Conservation (phyloP, 2,113 vertebrate genomes). For the Nibea albiflora region DNA sequence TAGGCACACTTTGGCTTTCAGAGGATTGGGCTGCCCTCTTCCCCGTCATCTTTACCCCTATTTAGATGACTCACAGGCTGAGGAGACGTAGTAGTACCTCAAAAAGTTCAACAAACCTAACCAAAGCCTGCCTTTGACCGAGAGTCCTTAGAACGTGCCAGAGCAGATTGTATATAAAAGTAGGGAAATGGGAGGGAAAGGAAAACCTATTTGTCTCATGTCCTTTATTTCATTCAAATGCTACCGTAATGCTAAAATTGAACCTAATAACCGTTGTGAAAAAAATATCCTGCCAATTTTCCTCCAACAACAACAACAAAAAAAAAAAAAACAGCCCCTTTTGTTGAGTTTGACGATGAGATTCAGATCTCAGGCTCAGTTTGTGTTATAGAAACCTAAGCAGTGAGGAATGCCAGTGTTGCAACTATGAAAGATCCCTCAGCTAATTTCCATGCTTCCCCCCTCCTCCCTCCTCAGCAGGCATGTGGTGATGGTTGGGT, state of each 20-base stretch:
- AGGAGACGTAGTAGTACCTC: slow-evolving; percentile 45
- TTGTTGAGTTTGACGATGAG: slow-evolving; percentile 18
- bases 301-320: slow-evolving; percentile 28
- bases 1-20: slow-evolving; percentile 54
- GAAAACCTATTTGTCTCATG: slow-evolving; percentile 61
- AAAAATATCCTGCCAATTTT: slow-evolving; percentile 51
- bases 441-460: slow-evolving; percentile 65
- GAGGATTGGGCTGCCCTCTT: slow-evolving; percentile 31
- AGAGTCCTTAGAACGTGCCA: slow-evolving; percentile 47
- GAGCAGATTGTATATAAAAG: slow-evolving; percentile 59
- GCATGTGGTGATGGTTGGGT: slow-evolving; percentile 64
- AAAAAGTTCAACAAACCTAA: slow-evolving; percentile 48
- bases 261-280: slow-evolving; percentile 49
- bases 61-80: slow-evolving; percentile 67
- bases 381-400: slow-evolving; percentile 50
- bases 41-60: slow-evolving; percentile 57
- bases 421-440: slow-evolving; percentile 60
- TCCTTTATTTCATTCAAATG: slow-evolving; percentile 47
- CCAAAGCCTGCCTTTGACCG: slow-evolving; percentile 43
- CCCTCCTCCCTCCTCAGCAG: slow-evolving; percentile 46
- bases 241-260: slow-evolving; percentile 48
- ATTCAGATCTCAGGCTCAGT: slow-evolving; percentile 35
- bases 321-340: slow-evolving; percentile 10
- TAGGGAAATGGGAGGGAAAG: slow-evolving; percentile 53
- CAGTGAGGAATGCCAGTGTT: slow-evolving; percentile 57